These are phyloP conservation scores for Planiliza haematocheilus DNA, from an alignment of 2,113 vertebrate species.

Conservation along the genomic window DNA sequence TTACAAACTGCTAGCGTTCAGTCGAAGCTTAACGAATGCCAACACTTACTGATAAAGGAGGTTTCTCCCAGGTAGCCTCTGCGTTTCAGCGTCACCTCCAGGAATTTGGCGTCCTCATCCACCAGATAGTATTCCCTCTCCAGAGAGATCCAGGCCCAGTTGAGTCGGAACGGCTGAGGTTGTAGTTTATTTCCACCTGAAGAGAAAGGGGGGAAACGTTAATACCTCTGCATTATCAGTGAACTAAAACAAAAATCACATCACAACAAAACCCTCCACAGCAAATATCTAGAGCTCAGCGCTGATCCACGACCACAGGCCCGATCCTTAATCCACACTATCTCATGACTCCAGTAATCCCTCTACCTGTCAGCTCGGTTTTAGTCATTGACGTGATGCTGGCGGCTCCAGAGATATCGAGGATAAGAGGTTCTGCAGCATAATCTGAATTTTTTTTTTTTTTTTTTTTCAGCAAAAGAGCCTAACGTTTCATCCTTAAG, in stretches of 20 bases:
- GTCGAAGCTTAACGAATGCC: not conserved
- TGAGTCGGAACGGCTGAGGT: constrained; percentile 85
- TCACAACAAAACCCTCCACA: constrained; percentile 23
- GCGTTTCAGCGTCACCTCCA: constrained; percentile 85
- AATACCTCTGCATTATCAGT: not conserved
- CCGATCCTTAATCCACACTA: constrained; percentile 63
- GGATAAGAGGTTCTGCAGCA: constrained; percentile 39
- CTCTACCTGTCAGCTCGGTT: constrained; percentile 58
- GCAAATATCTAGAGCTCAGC: constrained; percentile 26
- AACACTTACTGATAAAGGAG: constrained; percentile 89
- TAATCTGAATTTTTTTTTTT: constrained; percentile 48
- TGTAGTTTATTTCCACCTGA: constrained; percentile 87
- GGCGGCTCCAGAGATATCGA: constrained; percentile 46
- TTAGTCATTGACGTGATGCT: constrained; percentile 49
- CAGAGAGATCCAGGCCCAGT: constrained; percentile 92
- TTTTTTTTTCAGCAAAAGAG: constrained; percentile 45
- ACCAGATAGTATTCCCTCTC: constrained; percentile 86
- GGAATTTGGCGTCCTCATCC: constrained; percentile 86
- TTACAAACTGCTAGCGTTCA: not conserved
- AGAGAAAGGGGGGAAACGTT: constrained; percentile 12
- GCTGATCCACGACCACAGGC: constrained; percentile 41
- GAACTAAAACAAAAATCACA: constrained; percentile 25
- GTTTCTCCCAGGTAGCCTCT: constrained; percentile 88
- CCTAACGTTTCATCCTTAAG: constrained; percentile 33
- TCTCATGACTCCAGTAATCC: constrained; percentile 79